A percentile compares a stretch with the other conserved stretches of the same genome.
Conservation (phyloP, 2,797 vertebrate genomes). For the Harpagifer antarcticus region DNA sequence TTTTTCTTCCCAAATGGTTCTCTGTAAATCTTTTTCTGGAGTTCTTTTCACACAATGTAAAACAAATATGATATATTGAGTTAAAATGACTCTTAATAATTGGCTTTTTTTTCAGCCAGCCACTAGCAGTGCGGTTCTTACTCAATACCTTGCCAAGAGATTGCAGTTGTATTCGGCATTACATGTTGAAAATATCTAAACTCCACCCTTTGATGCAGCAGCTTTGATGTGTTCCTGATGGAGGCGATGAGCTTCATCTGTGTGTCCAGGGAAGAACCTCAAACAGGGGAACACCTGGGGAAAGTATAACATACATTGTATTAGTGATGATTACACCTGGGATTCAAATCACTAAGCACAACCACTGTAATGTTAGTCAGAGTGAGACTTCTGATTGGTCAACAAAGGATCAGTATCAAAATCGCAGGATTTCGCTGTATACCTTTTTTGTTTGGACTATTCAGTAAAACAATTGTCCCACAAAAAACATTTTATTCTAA, state of each 20-base stretch:
- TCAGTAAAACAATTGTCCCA: too few species aligned
- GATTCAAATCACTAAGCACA: not conserved
- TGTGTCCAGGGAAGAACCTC: slow-evolving; percentile 54
- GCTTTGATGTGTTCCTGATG: slow-evolving; percentile 36
- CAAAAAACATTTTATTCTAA: too few species aligned
- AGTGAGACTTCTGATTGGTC: too few species aligned
- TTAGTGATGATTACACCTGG: not conserved
- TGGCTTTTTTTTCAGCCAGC: not conserved
- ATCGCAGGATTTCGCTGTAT: too few species aligned
- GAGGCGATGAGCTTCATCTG: slow-evolving; percentile 23
- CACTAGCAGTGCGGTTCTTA: not conserved
- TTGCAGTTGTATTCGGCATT: too few species aligned
- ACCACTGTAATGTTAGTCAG: not conserved
- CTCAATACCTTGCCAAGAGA: not conserved
- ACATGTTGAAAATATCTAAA: not conserved
- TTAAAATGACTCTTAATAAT: too few species aligned
- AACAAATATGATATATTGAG: not conserved
- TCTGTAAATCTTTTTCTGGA: not conserved
- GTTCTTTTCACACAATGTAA: not conserved
- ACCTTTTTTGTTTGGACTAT: too few species aligned
- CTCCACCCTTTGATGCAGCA: not conserved
- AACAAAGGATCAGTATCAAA: too few species aligned
- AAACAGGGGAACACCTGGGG: slow-evolving; percentile 69
- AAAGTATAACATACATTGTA: not conserved
- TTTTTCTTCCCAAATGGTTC: too few species aligned